A percentile compares a stretch with the other conserved stretches of the same genome.
These are phyloP conservation scores for Ditylenchus dipsaci DNA, from an alignment of 1,140 invertebrate species.

Conservation along the genomic window DNA sequence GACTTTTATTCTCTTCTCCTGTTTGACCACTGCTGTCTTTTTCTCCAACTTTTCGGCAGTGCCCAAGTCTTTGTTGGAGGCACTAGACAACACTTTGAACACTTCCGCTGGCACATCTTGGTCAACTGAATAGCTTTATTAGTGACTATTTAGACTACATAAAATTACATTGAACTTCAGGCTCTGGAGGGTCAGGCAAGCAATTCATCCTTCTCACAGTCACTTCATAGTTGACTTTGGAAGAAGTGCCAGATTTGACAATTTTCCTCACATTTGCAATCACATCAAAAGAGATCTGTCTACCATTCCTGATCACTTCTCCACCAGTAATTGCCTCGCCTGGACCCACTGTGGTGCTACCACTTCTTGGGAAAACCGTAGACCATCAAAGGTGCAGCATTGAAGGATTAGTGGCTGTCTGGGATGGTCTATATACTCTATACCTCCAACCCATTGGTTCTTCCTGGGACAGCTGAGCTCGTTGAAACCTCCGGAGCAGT, in stretches of 20 bases:
- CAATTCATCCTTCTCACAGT: constrained; percentile 56
- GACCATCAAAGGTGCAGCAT: constrained; percentile 56
- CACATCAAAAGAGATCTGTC: constrained; percentile 57
- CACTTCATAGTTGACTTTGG: constrained; percentile 53
- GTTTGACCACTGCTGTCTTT: constrained; percentile 18
- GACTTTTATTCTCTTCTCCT: constrained; percentile 24
- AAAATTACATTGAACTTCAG: constrained; percentile 50
- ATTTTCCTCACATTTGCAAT: constrained; percentile 56
- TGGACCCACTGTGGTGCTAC: constrained; percentile 43
- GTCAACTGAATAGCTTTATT: constrained; percentile 32
- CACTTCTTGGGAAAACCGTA: constrained; percentile 54
- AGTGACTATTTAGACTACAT: background rate
- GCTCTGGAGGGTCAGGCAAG: constrained; percentile 53
- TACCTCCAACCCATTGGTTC: constrained; percentile 56
- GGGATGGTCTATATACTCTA: constrained; percentile 56
- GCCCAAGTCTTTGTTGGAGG: constrained; percentile 39
- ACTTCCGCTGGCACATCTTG: constrained; percentile 41
- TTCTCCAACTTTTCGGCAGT: constrained; percentile 37
- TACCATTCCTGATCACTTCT: constrained; percentile 49
- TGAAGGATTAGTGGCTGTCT: constrained; percentile 56
- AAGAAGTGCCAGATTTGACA: constrained; percentile 25
- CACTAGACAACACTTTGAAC: constrained; percentile 33
- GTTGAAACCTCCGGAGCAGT: constrained; percentile 48
- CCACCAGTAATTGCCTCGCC: constrained; percentile 56
- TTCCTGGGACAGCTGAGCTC: constrained; percentile 53